phyloP scores from a whole-genome alignment of 2,797 vertebrate genomes.

The Macropodus opercularis region DNA sequence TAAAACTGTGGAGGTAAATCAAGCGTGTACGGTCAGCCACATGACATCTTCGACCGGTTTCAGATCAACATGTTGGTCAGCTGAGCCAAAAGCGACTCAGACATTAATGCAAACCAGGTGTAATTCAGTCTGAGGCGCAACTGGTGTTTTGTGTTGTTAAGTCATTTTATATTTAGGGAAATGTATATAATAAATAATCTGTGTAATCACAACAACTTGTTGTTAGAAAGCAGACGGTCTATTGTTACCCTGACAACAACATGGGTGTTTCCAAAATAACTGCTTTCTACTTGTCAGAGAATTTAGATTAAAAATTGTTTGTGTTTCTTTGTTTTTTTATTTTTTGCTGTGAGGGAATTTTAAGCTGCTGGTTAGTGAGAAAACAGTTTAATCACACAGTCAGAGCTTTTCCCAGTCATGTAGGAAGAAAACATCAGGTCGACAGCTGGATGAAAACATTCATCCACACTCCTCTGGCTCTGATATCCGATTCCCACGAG shows the following conservation, averaged over 20 bases:
- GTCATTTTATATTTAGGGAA: too few relatives aligned
- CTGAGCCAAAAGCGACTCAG: neutral
- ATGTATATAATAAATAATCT: too few relatives aligned
- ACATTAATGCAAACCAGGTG: constrained; percentile 11
- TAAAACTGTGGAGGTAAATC: constrained; percentile 37
- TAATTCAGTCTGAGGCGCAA: too few relatives aligned
- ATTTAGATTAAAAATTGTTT: neutral
- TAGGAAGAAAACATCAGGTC: constrained; percentile 72
- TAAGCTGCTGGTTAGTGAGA: constrained; percentile 28
- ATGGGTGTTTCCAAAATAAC: too few relatives aligned
- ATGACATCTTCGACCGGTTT: constrained; percentile 25
- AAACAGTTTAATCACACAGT: constrained; percentile 57
- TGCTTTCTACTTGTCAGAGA: constrained; percentile 1
- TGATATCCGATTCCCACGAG: constrained; percentile 47
- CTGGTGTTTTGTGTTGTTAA: too few relatives aligned
- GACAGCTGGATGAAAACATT: constrained; percentile 65
- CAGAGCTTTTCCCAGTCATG: constrained; percentile 67
- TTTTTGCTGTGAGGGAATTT: constrained; percentile 22
- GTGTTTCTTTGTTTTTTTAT: constrained; percentile 8
- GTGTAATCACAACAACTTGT: too few relatives aligned
- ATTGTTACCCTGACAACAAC: too few relatives aligned
- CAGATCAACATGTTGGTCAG: constrained; percentile 32
- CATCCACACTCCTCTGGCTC: constrained; percentile 30
- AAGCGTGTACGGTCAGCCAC: constrained; percentile 16
- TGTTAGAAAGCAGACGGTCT: too few relatives aligned